Evolutionary conservation across 2,888 invertebrate genomes (phyloP), one percentile per base, ranked within the genome.

Genomic region (Corbicula japonica): DNA sequence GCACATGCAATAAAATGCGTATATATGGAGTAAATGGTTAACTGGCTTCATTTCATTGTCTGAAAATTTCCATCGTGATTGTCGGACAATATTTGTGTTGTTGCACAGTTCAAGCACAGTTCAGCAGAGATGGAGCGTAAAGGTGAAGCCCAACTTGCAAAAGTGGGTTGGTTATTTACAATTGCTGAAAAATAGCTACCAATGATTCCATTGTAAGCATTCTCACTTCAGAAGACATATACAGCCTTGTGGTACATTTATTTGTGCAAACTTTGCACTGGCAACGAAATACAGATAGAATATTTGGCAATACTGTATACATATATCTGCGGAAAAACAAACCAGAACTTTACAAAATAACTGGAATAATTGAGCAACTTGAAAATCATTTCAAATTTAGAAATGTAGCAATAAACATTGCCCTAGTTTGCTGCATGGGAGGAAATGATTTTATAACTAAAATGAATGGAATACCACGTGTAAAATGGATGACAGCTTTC

Each of bases 181-280:
- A 28, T 54, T 1, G n/a, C 2, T 4, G 6, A 18, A 6, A 35
- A 71, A 1, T 21, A 71, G 15, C 12, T 32, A n/a, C 23, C 32
- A 1, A 23, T 35, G 70, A 76, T 18, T 12, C 32, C 8, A 28
- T 62, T 28, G 23, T 75, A 10, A 50, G 46, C 18, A 28, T 70
- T 15, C 74, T 74, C 15, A 79, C 78, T 26, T 80, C 76, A 30
- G 72, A 62, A 8, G 76, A 80, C 32, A 73, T 80, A 15, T 76
- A 80, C 34, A 73, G 69, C 41, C 30, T 80, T 15, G 41, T 69
- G 1, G 60, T 73, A 15, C 80, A 76, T 21, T 3, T 80, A 21
- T 72, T 76, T 52, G 61, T 63, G n/a, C 4, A 75, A 1, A 61
- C 75, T 1, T 6, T 71, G 1, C 71, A 60, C 35, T 79, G 75